Conservation (phyloP, 1,140 invertebrate species). For the Amyelois transitella region DNA sequence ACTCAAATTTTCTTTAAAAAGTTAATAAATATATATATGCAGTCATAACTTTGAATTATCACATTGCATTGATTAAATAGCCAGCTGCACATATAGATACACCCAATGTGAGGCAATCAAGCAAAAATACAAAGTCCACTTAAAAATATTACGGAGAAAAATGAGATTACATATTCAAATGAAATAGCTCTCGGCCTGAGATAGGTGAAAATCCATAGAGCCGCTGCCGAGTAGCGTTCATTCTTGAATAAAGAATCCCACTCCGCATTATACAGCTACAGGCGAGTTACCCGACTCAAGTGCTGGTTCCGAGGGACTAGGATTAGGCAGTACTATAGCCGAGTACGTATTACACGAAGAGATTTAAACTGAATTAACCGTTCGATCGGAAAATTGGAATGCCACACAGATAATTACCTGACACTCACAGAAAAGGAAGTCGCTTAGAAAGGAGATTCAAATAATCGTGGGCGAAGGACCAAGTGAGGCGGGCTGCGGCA, state of each 20-base stretch:
- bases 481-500: constrained; percentile 39
- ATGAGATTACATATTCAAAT: not conserved
- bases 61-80: too few relatives aligned
- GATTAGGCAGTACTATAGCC: constrained; percentile 60
- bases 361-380: constrained; percentile 73
- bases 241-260: constrained; percentile 28
- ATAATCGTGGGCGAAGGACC: constrained; percentile 65
- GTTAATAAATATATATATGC: too few relatives aligned
- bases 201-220: not conserved
- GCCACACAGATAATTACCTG: constrained; percentile 74
- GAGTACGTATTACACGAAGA: constrained; percentile 66
- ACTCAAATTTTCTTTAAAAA: too few relatives aligned
- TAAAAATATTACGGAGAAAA: not conserved
- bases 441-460: constrained; percentile 66
- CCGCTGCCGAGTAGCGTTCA: constrained; percentile 1
- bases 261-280: constrained; percentile 32
- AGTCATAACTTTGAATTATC: too few relatives aligned
- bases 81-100: not conserved
- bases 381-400: constrained; percentile 74
- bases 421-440: constrained; percentile 73
- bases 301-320: constrained; percentile 49
- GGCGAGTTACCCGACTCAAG: constrained; percentile 24
- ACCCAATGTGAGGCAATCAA: not conserved
- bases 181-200: not conserved
- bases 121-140: not conserved